phyloP scores from a whole-genome alignment of 2,888 invertebrate genomes.

The Mimachlamys varia region DNA sequence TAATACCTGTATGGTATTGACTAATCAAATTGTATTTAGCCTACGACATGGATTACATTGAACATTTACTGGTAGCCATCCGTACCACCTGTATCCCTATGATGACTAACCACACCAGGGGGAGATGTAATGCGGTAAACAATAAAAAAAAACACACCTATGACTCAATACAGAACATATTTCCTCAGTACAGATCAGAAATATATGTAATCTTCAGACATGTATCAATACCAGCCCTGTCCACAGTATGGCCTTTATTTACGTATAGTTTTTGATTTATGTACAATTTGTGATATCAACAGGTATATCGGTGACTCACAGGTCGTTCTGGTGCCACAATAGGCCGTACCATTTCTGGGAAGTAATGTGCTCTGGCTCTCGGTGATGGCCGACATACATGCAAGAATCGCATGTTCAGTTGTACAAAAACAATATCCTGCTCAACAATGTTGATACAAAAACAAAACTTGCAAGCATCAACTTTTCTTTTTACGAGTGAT shows the following conservation, averaged over 20 bases:
- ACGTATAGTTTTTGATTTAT: background rate
- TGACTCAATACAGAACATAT: constrained; percentile 14
- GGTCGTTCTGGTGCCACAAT: background rate
- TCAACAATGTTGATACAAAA: background rate
- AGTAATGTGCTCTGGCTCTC: background rate
- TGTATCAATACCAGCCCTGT: background rate
- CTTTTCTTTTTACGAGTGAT: background rate
- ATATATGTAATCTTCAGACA: background rate
- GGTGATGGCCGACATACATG: background rate
- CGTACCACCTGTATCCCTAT: background rate
- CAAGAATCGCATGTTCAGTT: background rate
- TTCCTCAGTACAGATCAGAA: background rate
- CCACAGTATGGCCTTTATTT: background rate
- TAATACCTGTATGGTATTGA: no score
- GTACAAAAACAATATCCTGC: background rate
- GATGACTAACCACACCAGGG: background rate
- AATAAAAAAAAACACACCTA: background rate
- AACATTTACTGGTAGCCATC: background rate
- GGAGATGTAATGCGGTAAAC: background rate
- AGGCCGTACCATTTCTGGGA: background rate
- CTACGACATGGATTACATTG: background rate
- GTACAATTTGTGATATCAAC: background rate
- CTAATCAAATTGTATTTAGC: no score
- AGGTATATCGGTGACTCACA: background rate
- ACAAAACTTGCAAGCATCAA: constrained; percentile 5